These are phyloP conservation scores for Podargus strigoides DNA, from an alignment of 2,797 vertebrate species.

Conservation along the genomic window DNA sequence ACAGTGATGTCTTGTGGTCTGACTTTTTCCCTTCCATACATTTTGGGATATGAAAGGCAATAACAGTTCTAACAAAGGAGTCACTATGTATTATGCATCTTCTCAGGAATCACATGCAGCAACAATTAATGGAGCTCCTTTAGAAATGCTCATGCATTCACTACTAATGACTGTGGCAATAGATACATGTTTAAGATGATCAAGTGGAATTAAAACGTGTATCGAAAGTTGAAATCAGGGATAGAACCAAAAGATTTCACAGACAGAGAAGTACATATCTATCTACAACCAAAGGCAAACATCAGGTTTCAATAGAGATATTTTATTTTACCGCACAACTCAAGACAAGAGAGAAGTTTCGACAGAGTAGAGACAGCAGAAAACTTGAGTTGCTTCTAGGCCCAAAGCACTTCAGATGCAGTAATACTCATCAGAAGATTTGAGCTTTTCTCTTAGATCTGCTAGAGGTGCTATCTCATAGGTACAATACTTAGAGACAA, in stretches of 20 bases:
- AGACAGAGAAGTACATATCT: not conserved
- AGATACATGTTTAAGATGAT: not conserved
- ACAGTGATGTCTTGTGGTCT: not conserved
- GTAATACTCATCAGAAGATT: not conserved
- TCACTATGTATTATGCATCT: not conserved
- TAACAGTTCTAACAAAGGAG: not conserved
- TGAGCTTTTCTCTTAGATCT: not conserved
- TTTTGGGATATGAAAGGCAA: not conserved
- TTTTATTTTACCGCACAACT: not conserved
- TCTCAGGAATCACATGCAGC: not conserved
- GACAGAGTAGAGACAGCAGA: not conserved
- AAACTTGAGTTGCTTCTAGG: not conserved
- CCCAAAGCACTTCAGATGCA: not conserved
- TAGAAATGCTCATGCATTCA: not conserved
- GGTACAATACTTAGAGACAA: not conserved
- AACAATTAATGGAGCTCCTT: not conserved
- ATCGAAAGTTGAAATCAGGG: not conserved
- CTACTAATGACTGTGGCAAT: not conserved
- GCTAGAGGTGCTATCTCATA: not conserved
- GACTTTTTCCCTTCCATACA: not conserved
- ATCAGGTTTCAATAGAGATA: not conserved
- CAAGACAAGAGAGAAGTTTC: not conserved
- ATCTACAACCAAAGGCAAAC: not conserved
- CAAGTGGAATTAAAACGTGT: accelerated
- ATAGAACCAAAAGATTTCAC: not conserved